These are phyloP conservation scores for Struthio camelus DNA, from an alignment of 2,113 vertebrate genomes.

Conservation along the genomic window DNA sequence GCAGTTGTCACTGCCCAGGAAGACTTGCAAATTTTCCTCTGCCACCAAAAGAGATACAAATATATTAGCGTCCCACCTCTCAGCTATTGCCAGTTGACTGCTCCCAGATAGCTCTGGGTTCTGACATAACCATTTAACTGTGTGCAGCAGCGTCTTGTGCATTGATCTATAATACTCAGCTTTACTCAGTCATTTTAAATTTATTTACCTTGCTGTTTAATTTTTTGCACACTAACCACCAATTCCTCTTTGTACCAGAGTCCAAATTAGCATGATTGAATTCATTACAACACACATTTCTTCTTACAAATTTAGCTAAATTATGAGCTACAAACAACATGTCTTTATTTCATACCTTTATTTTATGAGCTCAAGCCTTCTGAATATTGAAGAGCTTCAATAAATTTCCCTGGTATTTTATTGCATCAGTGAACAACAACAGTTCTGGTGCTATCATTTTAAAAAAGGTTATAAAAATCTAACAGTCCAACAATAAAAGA, in stretches of 20 bases:
- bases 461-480: constrained; percentile 46
- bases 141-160: background rate
- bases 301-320: constrained; percentile 4
- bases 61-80: background rate
- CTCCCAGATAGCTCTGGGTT: background rate
- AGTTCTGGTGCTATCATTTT: constrained; percentile 11
- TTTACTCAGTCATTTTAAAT: background rate
- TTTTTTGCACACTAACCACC: background rate
- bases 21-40: background rate
- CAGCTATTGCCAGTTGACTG: background rate
- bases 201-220: background rate
- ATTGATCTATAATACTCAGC: background rate
- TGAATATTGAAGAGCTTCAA: constrained; percentile 39
- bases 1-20: background rate
- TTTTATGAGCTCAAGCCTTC: constrained; percentile 35
- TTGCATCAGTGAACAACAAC: constrained; percentile 32
- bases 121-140: background rate
- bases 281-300: background rate
- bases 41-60: background rate
- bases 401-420: constrained; percentile 45
- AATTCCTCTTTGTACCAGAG: background rate
- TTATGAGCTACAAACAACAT: constrained; percentile 11
- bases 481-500: constrained; percentile 47
- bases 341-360: background rate
- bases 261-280: background rate